Percentiles rank a stretch among this genome's conserved stretches.
These are phyloP conservation scores for Physella acuta DNA, from an alignment of 1,140 invertebrate species.

Conservation along the genomic window DNA sequence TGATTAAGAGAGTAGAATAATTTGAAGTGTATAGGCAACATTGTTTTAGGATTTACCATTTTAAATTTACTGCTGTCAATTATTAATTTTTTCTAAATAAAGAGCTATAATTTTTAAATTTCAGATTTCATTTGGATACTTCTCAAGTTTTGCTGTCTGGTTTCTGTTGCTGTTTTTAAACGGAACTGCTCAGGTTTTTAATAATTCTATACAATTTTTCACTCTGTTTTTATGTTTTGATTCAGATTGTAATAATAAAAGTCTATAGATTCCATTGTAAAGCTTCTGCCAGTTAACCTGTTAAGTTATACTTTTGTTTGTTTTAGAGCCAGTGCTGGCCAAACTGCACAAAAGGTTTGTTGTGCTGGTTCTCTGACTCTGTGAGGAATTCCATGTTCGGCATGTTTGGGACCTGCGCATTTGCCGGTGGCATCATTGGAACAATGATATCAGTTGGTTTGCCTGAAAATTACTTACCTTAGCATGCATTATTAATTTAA, in stretches of 20 bases:
- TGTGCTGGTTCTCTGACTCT: constrained; percentile 62
- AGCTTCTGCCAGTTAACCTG: too few relatives aligned
- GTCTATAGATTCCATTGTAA: too few relatives aligned
- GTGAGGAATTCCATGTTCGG: constrained; percentile 62
- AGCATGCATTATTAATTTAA: too few relatives aligned
- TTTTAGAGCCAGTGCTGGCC: constrained; percentile 61
- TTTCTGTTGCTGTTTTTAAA: constrained; percentile 61
- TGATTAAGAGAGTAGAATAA: too few relatives aligned
- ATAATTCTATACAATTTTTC: too few relatives aligned
- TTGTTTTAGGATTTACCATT: too few relatives aligned
- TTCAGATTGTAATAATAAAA: background rate
- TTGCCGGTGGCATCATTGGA: constrained; percentile 63
- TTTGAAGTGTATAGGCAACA: too few relatives aligned
- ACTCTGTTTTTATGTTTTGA: background rate
- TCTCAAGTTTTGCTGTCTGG: constrained; percentile 56
- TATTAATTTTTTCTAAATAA: too few relatives aligned
- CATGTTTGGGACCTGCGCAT: constrained; percentile 63
- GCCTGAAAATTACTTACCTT: too few relatives aligned
- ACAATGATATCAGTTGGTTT: constrained; percentile 63
- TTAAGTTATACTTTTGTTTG: too few relatives aligned
- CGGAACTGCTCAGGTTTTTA: constrained; percentile 61
- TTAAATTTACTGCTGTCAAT: too few relatives aligned
- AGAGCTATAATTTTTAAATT: constrained; percentile 40
- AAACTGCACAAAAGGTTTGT: constrained; percentile 60
- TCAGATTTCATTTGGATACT: constrained; percentile 59